Percentiles rank a stretch among this genome's conserved stretches.
phyloP scores from a whole-genome alignment of 2,113 vertebrate species.

The Gobiocypris rarus region DNA sequence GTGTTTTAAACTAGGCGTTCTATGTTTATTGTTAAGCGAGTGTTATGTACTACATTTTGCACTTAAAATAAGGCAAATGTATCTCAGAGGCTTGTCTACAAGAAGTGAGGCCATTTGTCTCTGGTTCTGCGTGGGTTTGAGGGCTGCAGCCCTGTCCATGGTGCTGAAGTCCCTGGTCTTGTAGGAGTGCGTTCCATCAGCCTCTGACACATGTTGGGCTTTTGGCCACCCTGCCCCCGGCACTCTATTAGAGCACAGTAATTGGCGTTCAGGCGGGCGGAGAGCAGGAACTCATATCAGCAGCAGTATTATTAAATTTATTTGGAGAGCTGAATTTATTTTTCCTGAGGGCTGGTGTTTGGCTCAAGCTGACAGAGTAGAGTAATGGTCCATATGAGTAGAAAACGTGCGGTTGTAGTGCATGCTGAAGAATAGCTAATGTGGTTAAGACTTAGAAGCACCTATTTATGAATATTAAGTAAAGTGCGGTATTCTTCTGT shows the following conservation, averaged over 20 bases:
- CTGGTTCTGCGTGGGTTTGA: not conserved
- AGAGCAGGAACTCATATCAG: slow-evolving; percentile 25
- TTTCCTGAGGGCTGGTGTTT: slow-evolving; percentile 18
- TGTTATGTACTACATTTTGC: not conserved
- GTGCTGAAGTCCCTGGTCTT: slow-evolving; percentile 26
- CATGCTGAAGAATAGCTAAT: not conserved
- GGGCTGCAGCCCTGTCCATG: slow-evolving; percentile 9
- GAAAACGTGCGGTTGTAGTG: not conserved
- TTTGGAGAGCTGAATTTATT: slow-evolving; percentile 42
- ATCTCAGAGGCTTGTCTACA: not conserved
- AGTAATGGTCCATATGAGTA: not conserved
- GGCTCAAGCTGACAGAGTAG: slow-evolving; percentile 21
- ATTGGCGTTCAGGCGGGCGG: slow-evolving; percentile 32
- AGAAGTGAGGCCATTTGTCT: not conserved
- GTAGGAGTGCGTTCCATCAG: slow-evolving; percentile 29
- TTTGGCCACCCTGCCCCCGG: not conserved
- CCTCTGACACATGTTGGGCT: slow-evolving; percentile 21
- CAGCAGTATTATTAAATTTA: slow-evolving; percentile 38
- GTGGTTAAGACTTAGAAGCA: no score
- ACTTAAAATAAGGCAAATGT: not conserved
- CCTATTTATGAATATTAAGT: not conserved
- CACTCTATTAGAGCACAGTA: slow-evolving; percentile 45
- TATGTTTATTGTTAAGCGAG: not conserved
- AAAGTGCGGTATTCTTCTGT: not conserved
- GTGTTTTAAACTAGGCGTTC: not conserved